phyloP scores from a whole-genome alignment of 1,140 invertebrate genomes.

The Zaprionus gabonicus region DNA sequence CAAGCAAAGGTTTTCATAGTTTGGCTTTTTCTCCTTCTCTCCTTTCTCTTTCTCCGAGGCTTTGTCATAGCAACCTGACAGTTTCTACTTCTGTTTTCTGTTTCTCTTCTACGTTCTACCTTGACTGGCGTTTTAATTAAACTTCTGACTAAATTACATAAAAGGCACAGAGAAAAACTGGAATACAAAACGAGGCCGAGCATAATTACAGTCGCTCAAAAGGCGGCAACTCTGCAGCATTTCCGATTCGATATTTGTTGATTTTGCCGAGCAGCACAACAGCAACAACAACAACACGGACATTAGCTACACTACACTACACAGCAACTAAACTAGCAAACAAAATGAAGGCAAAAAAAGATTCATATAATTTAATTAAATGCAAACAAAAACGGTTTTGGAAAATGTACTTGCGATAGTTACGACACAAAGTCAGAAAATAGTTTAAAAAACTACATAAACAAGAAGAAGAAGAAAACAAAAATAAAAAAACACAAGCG shows the following conservation, averaged over 20 bases:
- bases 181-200: conserved; percentile 10
- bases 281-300: conserved; percentile 7
- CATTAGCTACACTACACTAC: conserved; percentile 28
- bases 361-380: conserved; percentile 83
- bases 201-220: conserved; percentile 33
- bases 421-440: conserved; percentile 74
- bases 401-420: conserved; percentile 83
- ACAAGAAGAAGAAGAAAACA: conserved; percentile 23
- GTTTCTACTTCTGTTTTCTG: conserved; percentile 28
- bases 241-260: conserved; percentile 5
- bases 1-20: conserved; percentile 66
- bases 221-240: conserved; percentile 21
- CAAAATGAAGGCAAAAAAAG: conserved; percentile 41
- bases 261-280: conserved; percentile 15
- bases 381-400: conserved; percentile 84
- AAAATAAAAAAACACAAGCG: conserved; percentile 45
- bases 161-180: conserved; percentile 38
- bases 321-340: conserved; percentile 44
- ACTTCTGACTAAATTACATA: conserved; percentile 46
- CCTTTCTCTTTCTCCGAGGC: conserved; percentile 3
- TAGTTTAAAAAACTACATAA: conserved; percentile 79
- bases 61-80: conserved; percentile 66
- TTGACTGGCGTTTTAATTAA: conserved; percentile 73
- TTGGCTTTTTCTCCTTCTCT: conserved; percentile 33
- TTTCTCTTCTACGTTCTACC: background rate